A percentile compares a stretch with the other conserved stretches of the same genome.
Evolutionary conservation across 2,113 vertebrate species (phyloP).

Genomic region (Atractosteus spatula): DNA sequence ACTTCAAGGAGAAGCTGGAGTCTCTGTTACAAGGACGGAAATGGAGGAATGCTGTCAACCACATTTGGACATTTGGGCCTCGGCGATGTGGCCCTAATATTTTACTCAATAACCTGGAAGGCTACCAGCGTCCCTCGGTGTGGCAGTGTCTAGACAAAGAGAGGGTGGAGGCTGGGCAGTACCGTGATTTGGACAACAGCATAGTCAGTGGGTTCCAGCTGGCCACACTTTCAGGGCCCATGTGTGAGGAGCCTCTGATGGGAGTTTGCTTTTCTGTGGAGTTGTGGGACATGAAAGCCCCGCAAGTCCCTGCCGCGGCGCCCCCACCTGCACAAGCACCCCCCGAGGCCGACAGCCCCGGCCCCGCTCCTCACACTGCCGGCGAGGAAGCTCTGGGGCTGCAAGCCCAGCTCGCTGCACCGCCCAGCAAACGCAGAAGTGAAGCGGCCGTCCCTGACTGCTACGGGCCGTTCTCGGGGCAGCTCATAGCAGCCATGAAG

Average conservation of each 20-base stretch:
- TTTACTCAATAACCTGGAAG: constrained; percentile 74
- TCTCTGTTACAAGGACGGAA: constrained; percentile 77
- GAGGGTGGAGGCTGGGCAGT: constrained; percentile 40
- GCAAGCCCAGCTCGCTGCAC: not conserved
- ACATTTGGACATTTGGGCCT: constrained; percentile 92
- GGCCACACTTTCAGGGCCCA: constrained; percentile 84
- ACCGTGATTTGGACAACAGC: constrained; percentile 86
- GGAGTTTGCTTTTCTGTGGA: constrained; percentile 91
- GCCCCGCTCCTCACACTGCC: not conserved
- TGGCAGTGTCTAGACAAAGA: constrained; percentile 76
- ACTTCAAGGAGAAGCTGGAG: constrained; percentile 76
- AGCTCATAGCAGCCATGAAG: constrained; percentile 92
- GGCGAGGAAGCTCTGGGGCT: not conserved
- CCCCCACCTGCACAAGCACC: constrained; percentile 34
- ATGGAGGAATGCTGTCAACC: constrained; percentile 84
- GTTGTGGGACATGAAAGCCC: constrained; percentile 76
- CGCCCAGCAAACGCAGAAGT: not conserved
- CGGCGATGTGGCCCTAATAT: constrained; percentile 92
- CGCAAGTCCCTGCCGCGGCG: constrained; percentile 31
- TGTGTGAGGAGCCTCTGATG: constrained; percentile 98
- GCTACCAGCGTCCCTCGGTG: constrained; percentile 71
- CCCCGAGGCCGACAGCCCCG: not conserved
- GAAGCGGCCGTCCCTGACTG: constrained; percentile 65
- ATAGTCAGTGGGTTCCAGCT: constrained; percentile 92
- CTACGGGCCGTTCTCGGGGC: constrained; percentile 89